A percentile compares a stretch with the other conserved stretches of the same genome.
phyloP scores from a whole-genome alignment of 2,113 vertebrate species.

The Zapus hudsonius region DNA sequence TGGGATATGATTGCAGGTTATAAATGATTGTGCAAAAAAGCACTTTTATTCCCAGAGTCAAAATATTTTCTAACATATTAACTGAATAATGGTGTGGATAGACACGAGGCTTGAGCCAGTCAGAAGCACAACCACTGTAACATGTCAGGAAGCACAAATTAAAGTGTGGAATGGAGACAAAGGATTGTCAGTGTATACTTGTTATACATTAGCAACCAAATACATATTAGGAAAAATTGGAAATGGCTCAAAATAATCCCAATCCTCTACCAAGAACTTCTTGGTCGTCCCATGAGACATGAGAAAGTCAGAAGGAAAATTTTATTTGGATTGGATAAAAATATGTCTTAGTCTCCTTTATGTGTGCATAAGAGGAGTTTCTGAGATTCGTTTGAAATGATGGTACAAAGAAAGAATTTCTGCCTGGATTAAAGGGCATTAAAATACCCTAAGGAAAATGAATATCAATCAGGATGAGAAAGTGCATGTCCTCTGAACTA shows the following conservation, averaged over 20 bases:
- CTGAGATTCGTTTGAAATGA: not conserved
- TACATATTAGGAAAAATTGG: not conserved
- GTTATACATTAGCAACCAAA: not conserved
- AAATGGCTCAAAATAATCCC: accelerated
- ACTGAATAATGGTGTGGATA: not conserved
- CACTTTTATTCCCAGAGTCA: too few species aligned
- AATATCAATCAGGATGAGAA: too few species aligned
- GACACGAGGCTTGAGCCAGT: not conserved
- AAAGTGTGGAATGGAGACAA: not conserved
- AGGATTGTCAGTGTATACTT: not conserved
- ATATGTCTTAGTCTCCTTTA: not conserved
- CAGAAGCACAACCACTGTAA: not conserved
- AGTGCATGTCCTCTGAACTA: too few species aligned
- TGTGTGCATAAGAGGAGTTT: not conserved
- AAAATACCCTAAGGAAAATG: too few species aligned
- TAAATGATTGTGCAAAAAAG: too few species aligned
- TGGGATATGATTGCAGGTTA: too few species aligned
- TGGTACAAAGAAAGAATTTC: not conserved
- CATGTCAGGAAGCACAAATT: not conserved
- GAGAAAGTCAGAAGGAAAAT: not conserved
- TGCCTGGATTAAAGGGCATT: not conserved
- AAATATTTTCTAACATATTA: not conserved
- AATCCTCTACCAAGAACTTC: not conserved
- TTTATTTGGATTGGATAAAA: not conserved
- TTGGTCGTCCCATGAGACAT: too few species aligned